These are phyloP conservation scores for Drosophila recens DNA, from an alignment of 2,888 invertebrate genomes.

Conservation along the genomic window DNA sequence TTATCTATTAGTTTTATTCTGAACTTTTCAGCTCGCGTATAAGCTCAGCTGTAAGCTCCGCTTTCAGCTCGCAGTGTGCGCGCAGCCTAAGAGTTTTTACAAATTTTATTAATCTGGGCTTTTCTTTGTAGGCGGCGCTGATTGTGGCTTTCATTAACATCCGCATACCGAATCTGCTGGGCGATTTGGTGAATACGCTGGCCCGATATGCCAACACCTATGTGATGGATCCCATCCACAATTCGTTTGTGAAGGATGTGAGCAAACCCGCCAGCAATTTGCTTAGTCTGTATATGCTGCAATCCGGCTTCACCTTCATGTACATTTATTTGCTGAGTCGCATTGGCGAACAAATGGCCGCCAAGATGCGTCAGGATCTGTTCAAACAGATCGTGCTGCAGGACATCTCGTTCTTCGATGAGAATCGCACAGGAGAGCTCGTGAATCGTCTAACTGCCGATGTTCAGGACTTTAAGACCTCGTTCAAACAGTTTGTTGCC, in stretches of 20 bases:
- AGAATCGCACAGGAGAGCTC: slow-evolving; percentile 95
- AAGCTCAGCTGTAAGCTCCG: too few relatives aligned
- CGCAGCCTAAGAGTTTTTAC: too few relatives aligned
- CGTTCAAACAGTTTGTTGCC: slow-evolving; percentile 96
- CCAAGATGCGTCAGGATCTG: slow-evolving; percentile 91
- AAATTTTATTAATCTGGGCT: too few relatives aligned
- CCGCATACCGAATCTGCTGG: slow-evolving; percentile 93
- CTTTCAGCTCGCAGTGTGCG: too few relatives aligned
- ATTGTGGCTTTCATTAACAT: slow-evolving; percentile 95
- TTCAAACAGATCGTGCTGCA: slow-evolving; percentile 94
- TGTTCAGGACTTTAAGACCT: slow-evolving; percentile 98
- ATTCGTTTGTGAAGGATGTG: slow-evolving; percentile 83
- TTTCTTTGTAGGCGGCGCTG: slow-evolving; percentile 90
- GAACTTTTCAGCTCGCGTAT: too few relatives aligned
- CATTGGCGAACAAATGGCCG: slow-evolving; percentile 95
- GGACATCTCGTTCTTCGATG: slow-evolving; percentile 95
- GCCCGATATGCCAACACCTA: slow-evolving; percentile 87
- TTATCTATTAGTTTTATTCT: too few relatives aligned
- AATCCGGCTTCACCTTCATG: slow-evolving; percentile 92
- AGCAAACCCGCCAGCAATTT: slow-evolving; percentile 83
- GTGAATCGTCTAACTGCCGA: slow-evolving; percentile 96
- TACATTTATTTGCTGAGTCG: slow-evolving; percentile 95
- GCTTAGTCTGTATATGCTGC: slow-evolving; percentile 84
- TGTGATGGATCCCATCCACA: slow-evolving; percentile 83
- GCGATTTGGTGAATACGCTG: slow-evolving; percentile 92